Evolutionary conservation across 2,113 vertebrate species (phyloP), one percentile per base, ranked within the genome.

Genomic region (Cheilinus undulatus): DNA sequence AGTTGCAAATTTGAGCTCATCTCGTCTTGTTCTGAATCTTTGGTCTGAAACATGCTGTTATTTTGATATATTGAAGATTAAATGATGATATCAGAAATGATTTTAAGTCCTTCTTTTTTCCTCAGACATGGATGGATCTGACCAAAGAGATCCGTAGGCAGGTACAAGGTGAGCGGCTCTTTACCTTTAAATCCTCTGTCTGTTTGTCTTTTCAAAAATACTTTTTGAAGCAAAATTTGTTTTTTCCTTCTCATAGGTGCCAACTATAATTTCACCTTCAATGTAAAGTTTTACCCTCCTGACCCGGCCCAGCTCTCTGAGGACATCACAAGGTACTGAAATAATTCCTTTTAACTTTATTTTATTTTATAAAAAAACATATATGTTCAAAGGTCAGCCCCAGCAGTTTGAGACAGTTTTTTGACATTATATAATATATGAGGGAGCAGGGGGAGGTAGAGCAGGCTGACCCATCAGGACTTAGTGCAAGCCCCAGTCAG

Each of bases 281-380:
- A 90, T 65, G 94, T 94, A 72, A 94, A 94, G 20, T 94, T 94
- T 69, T 94, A 94, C n/a, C 94, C 98, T 0, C 96, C 97, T 0
- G 98, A 99, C 68, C 98, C 98, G 2, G 96, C 97, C 3, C 98
- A 99, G 80, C 92, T 99, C 48, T 97, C 97, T 38, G 98, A 99
- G 85, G 97, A 99, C 88, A 97, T 99, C 78, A 99, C 97, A 45
- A 98, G 98, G 97, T 98, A 93, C 8, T 0, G 8, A 3, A 43
- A 46, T 19, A 17, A 6, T 36, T 11, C 2, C 6, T 36, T 36
- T 46, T 45, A 5, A 52, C 7, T 14, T 12, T 20, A 40, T 4
- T 3, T 3, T 3, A 3, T 3, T 15, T 40, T 15, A 36, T 36
- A 12, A 36, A 3, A 12, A 3, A 36, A 8, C 34, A 11, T 11